These are phyloP conservation scores for Apamea sordens DNA, from an alignment of 2,888 invertebrate genomes.

Conservation along the genomic window DNA sequence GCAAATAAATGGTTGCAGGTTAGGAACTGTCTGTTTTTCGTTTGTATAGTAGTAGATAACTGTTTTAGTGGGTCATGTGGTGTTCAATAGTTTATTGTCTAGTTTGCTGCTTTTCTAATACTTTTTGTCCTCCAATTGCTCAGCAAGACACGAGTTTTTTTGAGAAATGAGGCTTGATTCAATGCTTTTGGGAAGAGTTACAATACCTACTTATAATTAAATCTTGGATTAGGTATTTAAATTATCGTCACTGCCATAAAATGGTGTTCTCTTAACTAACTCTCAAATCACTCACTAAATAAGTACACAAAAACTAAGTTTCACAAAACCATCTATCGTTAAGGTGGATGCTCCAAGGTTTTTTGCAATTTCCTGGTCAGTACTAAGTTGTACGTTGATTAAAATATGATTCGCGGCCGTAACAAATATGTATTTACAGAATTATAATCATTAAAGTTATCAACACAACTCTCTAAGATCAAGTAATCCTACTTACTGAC, in stretches of 20 bases:
- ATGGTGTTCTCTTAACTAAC: background rate
- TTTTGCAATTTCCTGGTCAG: no score
- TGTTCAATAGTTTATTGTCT: background rate
- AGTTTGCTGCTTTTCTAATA: background rate
- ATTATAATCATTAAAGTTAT: no score
- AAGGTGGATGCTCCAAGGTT: no score
- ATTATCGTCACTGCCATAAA: background rate
- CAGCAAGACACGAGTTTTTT: background rate
- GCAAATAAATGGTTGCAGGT: conserved; percentile 45
- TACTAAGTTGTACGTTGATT: no score
- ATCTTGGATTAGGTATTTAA: background rate
- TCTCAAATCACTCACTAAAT: background rate
- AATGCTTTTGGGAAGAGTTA: background rate
- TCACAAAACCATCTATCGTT: conserved; percentile 11
- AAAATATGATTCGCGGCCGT: no score
- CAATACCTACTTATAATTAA: background rate
- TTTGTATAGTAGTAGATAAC: background rate
- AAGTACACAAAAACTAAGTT: conserved; percentile 33
- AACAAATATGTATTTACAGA: no score
- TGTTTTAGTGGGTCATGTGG: background rate
- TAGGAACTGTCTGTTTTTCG: background rate
- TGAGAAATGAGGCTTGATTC: background rate
- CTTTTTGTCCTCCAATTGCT: no score
- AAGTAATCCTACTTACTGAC: no score
- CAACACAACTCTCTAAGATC: no score